Conservation (phyloP, 2,888 invertebrate species). For the Branchipolynoe longqiensis region DNA sequence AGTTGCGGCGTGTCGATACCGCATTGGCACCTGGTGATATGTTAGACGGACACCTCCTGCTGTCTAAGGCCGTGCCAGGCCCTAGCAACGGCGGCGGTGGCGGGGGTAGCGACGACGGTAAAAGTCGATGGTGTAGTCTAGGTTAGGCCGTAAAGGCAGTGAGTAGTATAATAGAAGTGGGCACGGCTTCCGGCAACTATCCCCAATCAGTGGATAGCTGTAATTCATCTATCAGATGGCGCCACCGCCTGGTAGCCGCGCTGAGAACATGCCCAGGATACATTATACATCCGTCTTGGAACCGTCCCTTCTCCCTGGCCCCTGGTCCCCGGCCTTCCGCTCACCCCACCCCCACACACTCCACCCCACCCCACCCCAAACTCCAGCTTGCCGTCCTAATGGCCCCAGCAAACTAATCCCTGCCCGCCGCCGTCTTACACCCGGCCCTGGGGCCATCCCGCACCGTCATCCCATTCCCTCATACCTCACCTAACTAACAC, state of each 20-base stretch:
- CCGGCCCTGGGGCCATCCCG: too few relatives aligned
- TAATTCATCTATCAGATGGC: conserved; percentile 23
- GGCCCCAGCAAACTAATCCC: neutral
- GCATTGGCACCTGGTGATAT: conserved; percentile 18
- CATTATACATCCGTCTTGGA: conserved; percentile 18
- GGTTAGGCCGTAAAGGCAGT: conserved; percentile 23
- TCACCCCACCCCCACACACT: neutral
- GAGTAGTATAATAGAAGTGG: conserved; percentile 31
- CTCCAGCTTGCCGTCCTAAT: neutral
- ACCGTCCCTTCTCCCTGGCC: neutral
- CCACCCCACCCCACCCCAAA: neutral
- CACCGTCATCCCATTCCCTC: too few relatives aligned
- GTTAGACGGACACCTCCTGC: neutral
- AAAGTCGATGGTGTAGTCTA: too few relatives aligned
- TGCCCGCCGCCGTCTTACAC: neutral
- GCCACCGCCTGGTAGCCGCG: neutral
- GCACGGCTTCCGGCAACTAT: conserved; percentile 1
- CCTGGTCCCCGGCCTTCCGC: neutral
- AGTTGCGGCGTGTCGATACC: conserved; percentile 6
- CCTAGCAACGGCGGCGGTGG: neutral
- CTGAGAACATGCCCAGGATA: conserved; percentile 19
- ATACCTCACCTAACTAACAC: too few relatives aligned
- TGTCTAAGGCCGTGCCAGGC: neutral
- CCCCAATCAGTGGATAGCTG: neutral
- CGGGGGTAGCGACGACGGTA: too few relatives aligned